Evolutionary conservation across 2,797 vertebrate species (phyloP).

Genomic region (Columba guinea): DNA sequence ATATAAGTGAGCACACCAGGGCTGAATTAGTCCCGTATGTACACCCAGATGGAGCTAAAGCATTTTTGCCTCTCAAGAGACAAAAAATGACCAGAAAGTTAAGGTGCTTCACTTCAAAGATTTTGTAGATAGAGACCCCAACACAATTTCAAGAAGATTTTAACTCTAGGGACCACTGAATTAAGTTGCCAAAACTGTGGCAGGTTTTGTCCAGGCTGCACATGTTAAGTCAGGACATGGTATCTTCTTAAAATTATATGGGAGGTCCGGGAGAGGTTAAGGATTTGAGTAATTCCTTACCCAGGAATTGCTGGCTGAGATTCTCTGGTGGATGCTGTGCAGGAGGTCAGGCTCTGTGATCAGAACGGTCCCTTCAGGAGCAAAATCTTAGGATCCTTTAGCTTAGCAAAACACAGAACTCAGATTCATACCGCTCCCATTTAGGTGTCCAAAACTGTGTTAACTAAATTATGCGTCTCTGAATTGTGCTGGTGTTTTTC

Average conservation of each 20-base stretch:
- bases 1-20: background rate
- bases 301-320: background rate
- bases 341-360: background rate
- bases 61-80: background rate
- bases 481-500: background rate
- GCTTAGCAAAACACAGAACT: background rate
- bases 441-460: background rate
- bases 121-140: background rate
- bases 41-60: background rate
- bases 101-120: background rate
- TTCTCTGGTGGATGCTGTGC: background rate
- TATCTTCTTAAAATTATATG: background rate
- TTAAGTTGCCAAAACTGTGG: background rate
- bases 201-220: background rate
- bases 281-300: background rate
- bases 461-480: background rate
- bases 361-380: background rate
- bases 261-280: background rate
- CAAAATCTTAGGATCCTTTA: background rate
- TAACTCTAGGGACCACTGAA: background rate
- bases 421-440: background rate
- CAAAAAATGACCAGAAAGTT: background rate
- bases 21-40: background rate
- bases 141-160: background rate
- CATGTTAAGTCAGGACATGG: background rate